These are phyloP conservation scores for Trinorchestia longiramus DNA, from an alignment of 1,140 invertebrate genomes.

Conservation along the genomic window DNA sequence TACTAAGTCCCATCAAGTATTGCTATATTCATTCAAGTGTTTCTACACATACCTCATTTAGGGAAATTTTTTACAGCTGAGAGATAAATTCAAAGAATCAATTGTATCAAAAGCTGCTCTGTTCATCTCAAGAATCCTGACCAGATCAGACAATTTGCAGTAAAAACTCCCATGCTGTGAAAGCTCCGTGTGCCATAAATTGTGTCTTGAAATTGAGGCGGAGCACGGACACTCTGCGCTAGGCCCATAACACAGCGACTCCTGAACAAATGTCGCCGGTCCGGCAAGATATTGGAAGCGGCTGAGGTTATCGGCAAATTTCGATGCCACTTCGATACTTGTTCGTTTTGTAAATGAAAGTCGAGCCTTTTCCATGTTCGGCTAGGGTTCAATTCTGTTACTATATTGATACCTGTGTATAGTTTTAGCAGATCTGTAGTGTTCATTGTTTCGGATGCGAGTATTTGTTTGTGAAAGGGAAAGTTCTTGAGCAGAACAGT, in stretches of 20 bases:
- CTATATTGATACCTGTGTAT: neutral
- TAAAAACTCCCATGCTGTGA: neutral
- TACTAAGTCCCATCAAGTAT: no score
- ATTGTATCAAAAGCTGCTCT: neutral
- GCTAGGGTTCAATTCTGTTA: neutral
- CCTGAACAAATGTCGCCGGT: neutral
- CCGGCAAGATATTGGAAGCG: neutral
- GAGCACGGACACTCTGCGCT: neutral
- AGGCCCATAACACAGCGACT: neutral
- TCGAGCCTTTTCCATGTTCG: neutral
- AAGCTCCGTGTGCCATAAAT: neutral
- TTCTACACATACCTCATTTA: neutral
- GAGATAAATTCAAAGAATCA: neutral
- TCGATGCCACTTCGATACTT: neutral
- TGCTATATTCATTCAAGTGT: no score
- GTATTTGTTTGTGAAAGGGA: neutral
- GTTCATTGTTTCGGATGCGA: neutral
- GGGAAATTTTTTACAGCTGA: neutral
- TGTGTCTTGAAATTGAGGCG: neutral
- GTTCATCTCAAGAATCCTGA: neutral
- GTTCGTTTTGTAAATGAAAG: neutral
- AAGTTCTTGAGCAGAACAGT: neutral
- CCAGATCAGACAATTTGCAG: neutral
- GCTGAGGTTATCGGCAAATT: conserved; percentile 6
- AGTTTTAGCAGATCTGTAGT: neutral